phyloP scores from a whole-genome alignment of 2,888 invertebrate genomes.

The Philhelius pedissequus region DNA sequence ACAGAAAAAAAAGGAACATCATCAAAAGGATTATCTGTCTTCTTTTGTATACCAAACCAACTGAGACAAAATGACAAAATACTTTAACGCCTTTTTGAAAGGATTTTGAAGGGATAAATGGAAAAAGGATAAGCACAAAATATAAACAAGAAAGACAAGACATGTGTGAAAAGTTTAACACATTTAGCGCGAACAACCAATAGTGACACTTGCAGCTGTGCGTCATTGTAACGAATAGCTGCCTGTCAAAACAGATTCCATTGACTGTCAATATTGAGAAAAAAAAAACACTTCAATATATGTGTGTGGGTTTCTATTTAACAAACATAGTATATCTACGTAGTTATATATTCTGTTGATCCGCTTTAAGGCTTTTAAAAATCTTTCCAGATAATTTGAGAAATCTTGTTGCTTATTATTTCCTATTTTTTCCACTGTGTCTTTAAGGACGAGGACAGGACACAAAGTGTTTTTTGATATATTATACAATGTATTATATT shows the following conservation, averaged over 20 bases:
- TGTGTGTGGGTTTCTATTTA: background rate
- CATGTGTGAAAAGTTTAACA: conserved; percentile 20
- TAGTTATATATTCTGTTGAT: too few relatives aligned
- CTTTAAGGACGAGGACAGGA: background rate
- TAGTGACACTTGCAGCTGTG: conserved; percentile 53
- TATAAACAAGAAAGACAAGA: conserved; percentile 12
- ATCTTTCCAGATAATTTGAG: conserved; percentile 36
- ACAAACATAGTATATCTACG: too few relatives aligned
- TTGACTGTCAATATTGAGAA: conserved; percentile 52
- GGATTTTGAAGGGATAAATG: background rate
- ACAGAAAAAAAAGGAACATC: background rate
- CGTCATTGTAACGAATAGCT: background rate
- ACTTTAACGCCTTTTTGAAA: conserved; percentile 37
- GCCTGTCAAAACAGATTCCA: conserved; percentile 47
- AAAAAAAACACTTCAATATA: background rate
- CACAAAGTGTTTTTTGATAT: conserved; percentile 18
- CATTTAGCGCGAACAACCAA: conserved; percentile 34
- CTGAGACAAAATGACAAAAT: conserved; percentile 26
- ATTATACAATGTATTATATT: background rate
- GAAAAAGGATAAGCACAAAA: background rate
- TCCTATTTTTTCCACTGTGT: too few relatives aligned
- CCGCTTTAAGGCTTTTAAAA: conserved; percentile 32
- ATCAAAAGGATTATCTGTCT: background rate
- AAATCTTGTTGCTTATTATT: conserved; percentile 11
- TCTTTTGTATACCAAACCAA: background rate